phyloP scores from a whole-genome alignment of 1,140 invertebrate genomes.

The Bombus picipes region DNA sequence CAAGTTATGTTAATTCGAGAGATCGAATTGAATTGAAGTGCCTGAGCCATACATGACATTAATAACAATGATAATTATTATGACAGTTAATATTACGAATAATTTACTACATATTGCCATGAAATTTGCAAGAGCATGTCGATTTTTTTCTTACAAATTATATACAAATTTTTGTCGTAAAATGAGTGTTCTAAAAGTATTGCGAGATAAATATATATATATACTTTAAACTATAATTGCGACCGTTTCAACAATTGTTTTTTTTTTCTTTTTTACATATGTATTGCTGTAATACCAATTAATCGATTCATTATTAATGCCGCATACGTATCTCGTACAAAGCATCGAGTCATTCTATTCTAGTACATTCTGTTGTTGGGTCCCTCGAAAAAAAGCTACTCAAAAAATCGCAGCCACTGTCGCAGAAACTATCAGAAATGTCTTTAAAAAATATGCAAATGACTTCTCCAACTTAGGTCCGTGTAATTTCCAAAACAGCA shows the following conservation, averaged over 20 bases:
- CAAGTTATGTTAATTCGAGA: constrained; percentile 6
- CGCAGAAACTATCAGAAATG: background rate
- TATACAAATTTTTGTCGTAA: constrained; percentile 37
- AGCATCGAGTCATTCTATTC: background rate
- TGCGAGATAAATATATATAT: constrained; percentile 6
- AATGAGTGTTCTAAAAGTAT: constrained; percentile 30
- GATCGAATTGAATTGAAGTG: constrained; percentile 5
- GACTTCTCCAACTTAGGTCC: background rate
- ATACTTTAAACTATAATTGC: constrained; percentile 39
- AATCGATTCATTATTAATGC: background rate
- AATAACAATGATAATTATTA: constrained; percentile 25
- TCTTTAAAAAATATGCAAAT: background rate
- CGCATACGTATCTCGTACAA: background rate
- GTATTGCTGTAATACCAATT: constrained; percentile 26
- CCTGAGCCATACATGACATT: background rate
- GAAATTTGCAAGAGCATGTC: constrained; percentile 7
- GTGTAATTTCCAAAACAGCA: background rate
- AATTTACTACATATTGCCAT: constrained; percentile 33
- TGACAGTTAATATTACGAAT: constrained; percentile 44
- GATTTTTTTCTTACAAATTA: constrained; percentile 37
- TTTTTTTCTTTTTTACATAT: background rate
- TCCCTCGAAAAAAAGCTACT: constrained; percentile 10
- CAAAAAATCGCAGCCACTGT: background rate
- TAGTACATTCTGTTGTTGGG: constrained; percentile 2
- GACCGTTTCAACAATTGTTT: constrained; percentile 13